Evolutionary conservation across 2,113 vertebrate species (phyloP), one percentile per base, ranked within the genome.

Genomic region (Balaeniceps rex): DNA sequence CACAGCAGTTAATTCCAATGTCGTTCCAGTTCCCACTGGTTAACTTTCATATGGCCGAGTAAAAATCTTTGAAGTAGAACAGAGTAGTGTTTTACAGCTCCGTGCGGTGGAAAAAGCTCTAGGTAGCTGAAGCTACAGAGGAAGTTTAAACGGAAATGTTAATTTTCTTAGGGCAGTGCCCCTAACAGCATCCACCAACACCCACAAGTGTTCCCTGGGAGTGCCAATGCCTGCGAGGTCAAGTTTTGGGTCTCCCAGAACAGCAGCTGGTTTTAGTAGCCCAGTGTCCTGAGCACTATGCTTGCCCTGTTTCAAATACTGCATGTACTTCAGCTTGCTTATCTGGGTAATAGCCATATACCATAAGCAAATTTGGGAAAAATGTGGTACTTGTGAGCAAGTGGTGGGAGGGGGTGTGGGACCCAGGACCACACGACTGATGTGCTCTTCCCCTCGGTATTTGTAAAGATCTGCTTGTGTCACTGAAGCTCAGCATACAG

Each of bases 271-370:
- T 55, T 40, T 15, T 17, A 2, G 3, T 34, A 21, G 10, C 34
- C 36, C 18, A 5, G 1, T 11, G 46, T 29, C 26, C 15, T 34
- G 38, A 38, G 26, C 11, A 3, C 2, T 42, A 10, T 23, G 24
- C 40, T 1, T 15, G 14, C 24, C 24, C 54, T 11, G 12, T 19
- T 61, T 19, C 64, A 28, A 44, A 8, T 46, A 4, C n/a, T 61
- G 52, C 40, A 7, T 7, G 5, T 46, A 17, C 58, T 40, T 3
- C 51, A 21, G 13, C 63, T 19, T 3, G 28, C 46, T 7, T 12
- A 7, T 34, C 49, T 12, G 7, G 17, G 6, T 44, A 52, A 7
- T 2, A 22, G 2, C 18, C n/a, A 2, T 1, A 4, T 1, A 2
- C 5, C 49, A 34, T 2, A 1, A 18, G 7, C 3, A 29, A 7